Evolutionary conservation across 2,113 vertebrate genomes (phyloP), one percentile per base, ranked within the genome.

Genomic region (Petrocephalus zakoni): DNA sequence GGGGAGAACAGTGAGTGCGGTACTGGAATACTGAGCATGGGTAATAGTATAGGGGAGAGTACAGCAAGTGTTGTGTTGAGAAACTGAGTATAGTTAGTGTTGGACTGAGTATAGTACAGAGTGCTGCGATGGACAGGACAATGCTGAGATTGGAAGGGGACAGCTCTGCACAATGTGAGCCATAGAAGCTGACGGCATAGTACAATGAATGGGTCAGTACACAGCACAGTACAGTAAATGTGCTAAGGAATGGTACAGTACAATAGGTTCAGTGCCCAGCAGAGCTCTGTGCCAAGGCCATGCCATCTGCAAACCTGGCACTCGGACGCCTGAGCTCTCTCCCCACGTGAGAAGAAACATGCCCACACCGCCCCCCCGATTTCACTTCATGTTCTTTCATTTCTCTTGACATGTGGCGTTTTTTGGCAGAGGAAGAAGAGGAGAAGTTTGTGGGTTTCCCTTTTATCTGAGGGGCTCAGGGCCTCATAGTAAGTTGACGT

Each of bases 301-400:
- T 49, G 89, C 95, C 95, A 96, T 95, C 95, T 95, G 95, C 91
- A 93, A 93, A 91, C 92, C 94, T 95, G 94, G 94, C 95, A 94
- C 92, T 90, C 58, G 11, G 5, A 52, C 6, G 49, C 51, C 83
- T 88, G 49, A 83, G 34, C 88, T 90, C 91, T 87, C 85, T 61
- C 58, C 88, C 85, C 61, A 90, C 86, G 55, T 87, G 78, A 88
- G 52, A 34, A 85, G 83, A 52, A 85, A 13, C 47, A 85, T 29
- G 25, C 84, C 17, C n/a, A 53, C 51, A 11, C 17, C 37, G 58
- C 75, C 89, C 88, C 29, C 52, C 52, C 75, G 13, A 29, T 82
- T 29, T 11, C 37, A 29, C 10, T 42, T 56, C 52, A 55, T 46
- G 49, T 75, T 75, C 88, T 55, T 17, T 53, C 49, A 72, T 49